Base-by-base conservation (phyloP, 2,888 invertebrate species). In the Lochmaea crataegi region DNA sequence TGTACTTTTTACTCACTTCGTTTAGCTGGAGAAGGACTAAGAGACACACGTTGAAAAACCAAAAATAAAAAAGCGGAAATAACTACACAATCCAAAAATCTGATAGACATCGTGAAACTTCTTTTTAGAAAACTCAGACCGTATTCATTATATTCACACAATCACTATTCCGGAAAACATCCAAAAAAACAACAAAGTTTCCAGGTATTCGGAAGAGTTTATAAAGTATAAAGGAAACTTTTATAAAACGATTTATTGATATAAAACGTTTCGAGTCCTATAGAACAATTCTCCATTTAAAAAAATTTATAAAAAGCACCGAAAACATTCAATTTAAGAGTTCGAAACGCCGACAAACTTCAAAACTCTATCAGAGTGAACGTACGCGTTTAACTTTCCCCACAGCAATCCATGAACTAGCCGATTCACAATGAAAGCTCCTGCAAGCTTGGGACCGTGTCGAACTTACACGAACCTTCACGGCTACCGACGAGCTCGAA, bases 1-100 rank as follows among this genome's bases (percentile, higher is more conserved):
- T 45, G 12, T 14, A 7, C 32, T 32, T 32, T 32, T 32, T 45
- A 77, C 80, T 80, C 72, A 80, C 80, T 76, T 76, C 79, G 75
- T 75, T 80, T 80, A 69, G 77, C 76, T 57, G 79, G 79, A 38
- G 80, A 79, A 48, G 80, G 80, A 70, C 77, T 80, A 5, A 26
- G 76, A 22, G 70, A 66, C 38, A 75, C 79, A 73, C 77, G 48
- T 26, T 70, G 72, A 60, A 68, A 65, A 53, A 76, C 68, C 9
- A 79, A 68, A 64, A 76, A 74, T 48, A 75, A 65, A 72, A 73
- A 70, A 72, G 67, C 65, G 57, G 68, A 67, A 53, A 70, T 58
- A 53, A 70, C 51, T 22, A 71, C 63, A 72, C 64, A 51, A 64
- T 65, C 16, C 67, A 51, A 68, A 72, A 70, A 70, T 72, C 71